phyloP scores from a whole-genome alignment of 2,888 invertebrate species.

The Peribatodes rhomboidaria region DNA sequence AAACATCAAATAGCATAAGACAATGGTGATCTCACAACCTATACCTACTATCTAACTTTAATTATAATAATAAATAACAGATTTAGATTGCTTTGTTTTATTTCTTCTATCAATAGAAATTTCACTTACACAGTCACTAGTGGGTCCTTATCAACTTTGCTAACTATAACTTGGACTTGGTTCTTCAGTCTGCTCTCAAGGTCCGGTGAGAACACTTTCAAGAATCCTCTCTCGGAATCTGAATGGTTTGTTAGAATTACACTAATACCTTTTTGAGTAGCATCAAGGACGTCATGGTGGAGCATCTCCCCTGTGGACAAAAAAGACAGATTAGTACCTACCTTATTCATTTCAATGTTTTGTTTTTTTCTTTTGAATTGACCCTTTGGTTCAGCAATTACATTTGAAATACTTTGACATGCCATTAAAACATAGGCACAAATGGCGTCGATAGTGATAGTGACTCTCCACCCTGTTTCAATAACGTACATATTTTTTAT shows the following conservation, averaged over 20 bases:
- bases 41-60: conserved; percentile 50
- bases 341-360: no score
- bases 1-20: conserved; percentile 54
- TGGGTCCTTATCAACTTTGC: conserved; percentile 92
- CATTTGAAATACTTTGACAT: no score
- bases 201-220: conserved; percentile 85
- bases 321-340: no score
- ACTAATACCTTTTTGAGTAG: conserved; percentile 91
- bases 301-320: conserved; percentile 92
- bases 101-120: conserved; percentile 21
- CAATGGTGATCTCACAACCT: conserved; percentile 79
- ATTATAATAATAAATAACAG: conserved; percentile 46
- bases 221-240: conserved; percentile 96
- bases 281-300: conserved; percentile 97
- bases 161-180: conserved; percentile 88
- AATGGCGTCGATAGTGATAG: no score
- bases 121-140: conserved; percentile 87
- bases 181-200: conserved; percentile 74
- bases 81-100: conserved; percentile 40
- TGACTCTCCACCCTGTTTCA: no score
- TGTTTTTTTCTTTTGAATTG: no score
- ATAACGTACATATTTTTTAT: background rate
- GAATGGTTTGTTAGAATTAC: conserved; percentile 97
- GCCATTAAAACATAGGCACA: no score
- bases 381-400: no score